Evolutionary conservation across 2,888 invertebrate genomes (phyloP), one percentile per base, ranked within the genome.

Genomic region (Marasmarcha lunaedactyla): DNA sequence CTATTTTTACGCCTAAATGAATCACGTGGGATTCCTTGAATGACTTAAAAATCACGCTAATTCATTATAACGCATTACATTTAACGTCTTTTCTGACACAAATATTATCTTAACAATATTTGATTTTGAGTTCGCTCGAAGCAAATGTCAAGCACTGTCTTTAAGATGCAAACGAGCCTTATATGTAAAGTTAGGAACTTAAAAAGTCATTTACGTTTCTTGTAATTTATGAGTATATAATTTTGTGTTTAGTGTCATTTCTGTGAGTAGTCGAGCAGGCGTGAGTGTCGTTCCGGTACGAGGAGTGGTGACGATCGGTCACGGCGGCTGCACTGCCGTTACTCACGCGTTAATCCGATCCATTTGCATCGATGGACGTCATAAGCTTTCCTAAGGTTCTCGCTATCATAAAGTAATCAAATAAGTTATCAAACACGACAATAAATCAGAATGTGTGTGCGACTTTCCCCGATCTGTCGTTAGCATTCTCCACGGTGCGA

Each of bases 401-500:
- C 71, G 66, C 74, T 68, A 79, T 81, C 76, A 79, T 79, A 81
- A 79, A 74, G 77, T 79, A 72, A 78, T 79, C 79, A 78, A 76
- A 78, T 71, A 69, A 72, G 69, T 76, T 70, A 71, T 72, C 30
- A 30, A 30, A 30, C 30, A 30, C 30, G 30, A 30, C 30, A 30
- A 30, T 30, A 71, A 77, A 76, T 78, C 72, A 71, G 68, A 4
- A 20, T 20, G 4, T 51, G 40, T n/a, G 58, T 57, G 59, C 46
- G 63, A 67, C 72, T 77, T 76, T 77, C 76, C 63, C 65, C 48
- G 54, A 49, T 41, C 55, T 54, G 65, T 76, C 73, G 70, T 79
- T 77, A 71, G 52, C 54, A 77, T 81, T 78, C 68, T 64, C 57
- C 59, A 68, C 68, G 68, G 59, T 59, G 54, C 57, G 57, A 56